A percentile compares a stretch with the other conserved stretches of the same genome.
phyloP scores from a whole-genome alignment of 2,113 vertebrate species.

The Pseudonaja textilis region DNA sequence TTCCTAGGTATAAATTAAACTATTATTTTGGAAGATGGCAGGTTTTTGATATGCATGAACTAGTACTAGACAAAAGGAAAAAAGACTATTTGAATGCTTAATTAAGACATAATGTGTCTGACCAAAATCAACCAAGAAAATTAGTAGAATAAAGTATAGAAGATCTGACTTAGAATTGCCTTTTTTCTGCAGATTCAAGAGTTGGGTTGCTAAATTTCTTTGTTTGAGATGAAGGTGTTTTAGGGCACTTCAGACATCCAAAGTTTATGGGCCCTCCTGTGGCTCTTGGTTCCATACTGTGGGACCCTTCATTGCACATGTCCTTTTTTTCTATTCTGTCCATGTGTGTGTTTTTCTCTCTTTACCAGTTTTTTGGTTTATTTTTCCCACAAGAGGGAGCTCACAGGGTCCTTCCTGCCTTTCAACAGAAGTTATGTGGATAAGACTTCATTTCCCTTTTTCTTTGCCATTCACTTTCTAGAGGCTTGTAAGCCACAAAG shows the following conservation, averaged over 20 bases:
- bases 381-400: slow-evolving; percentile 18
- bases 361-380: not conserved
- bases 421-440: not conserved
- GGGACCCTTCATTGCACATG: not conserved
- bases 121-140: not conserved
- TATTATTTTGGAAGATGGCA: not conserved
- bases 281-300: not conserved
- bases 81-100: not conserved
- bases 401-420: not conserved
- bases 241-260: not conserved
- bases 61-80: not conserved
- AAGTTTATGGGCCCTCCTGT: not conserved
- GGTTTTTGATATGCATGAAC: not conserved
- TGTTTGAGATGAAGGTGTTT: not conserved
- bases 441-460: not conserved
- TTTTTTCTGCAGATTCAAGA: not conserved
- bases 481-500: not conserved
- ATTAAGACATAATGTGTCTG: not conserved
- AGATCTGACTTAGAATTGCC: no score
- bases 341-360: not conserved
- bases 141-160: not conserved
- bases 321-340: not conserved
- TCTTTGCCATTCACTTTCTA: not conserved
- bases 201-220: not conserved
- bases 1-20: not conserved